Percentiles rank a stretch among this genome's conserved stretches.
Conservation (phyloP, 2,113 vertebrate genomes). For the Sinocyclocheilus maitianheensis region DNA sequence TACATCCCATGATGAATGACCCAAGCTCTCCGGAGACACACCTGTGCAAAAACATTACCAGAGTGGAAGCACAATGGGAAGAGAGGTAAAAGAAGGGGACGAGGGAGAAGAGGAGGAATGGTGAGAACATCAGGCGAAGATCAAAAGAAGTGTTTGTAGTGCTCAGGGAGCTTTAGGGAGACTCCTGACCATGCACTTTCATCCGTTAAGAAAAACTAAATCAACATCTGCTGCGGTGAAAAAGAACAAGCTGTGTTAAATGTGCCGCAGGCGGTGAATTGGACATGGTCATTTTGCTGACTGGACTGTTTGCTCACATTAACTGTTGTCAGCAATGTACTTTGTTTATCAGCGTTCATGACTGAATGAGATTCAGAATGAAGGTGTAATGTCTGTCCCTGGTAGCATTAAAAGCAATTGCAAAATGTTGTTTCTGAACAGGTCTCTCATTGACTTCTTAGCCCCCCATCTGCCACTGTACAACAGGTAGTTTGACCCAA, state of each 20-base stretch:
- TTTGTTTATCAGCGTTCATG: background rate
- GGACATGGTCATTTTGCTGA: conserved; percentile 40
- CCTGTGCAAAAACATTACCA: conserved; percentile 61
- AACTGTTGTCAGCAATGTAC: conserved; percentile 31
- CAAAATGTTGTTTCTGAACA: no score
- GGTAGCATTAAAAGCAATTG: no score
- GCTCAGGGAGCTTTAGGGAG: conserved; percentile 25
- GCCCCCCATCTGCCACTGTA: no score
- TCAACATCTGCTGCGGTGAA: conserved; percentile 51
- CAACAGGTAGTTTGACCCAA: background rate
- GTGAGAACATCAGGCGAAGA: conserved; percentile 56
- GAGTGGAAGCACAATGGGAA: conserved; percentile 37
- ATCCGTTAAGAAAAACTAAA: conserved; percentile 47
- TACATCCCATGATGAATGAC: conserved; percentile 71
- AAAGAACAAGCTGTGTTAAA: conserved; percentile 25
- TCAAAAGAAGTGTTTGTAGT: conserved; percentile 54
- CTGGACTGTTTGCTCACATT: conserved; percentile 23
- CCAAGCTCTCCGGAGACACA: conserved; percentile 66
- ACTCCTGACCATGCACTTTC: conserved; percentile 57
- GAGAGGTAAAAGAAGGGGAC: conserved; percentile 4
- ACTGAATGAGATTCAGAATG: background rate
- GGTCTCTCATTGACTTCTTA: no score
- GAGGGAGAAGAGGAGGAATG: conserved; percentile 38
- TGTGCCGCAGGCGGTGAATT: conserved; percentile 3
- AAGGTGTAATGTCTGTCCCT: background rate